These are phyloP conservation scores for Ascidia mentula DNA, from an alignment of 23 tunicate species.

Conservation along the genomic window DNA sequence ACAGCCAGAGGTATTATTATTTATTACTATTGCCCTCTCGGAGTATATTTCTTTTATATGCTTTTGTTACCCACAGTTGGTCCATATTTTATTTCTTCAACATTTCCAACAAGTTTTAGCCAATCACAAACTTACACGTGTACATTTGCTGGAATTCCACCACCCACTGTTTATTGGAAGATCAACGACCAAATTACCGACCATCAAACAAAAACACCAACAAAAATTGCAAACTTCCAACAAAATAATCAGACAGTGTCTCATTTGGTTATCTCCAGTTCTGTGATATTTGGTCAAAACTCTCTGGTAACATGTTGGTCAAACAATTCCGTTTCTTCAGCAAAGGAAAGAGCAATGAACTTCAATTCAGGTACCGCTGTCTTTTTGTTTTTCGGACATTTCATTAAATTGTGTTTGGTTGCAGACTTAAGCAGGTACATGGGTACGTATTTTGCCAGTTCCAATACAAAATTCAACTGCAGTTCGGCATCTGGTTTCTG, in stretches of 20 bases:
- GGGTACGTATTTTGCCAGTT: background rate
- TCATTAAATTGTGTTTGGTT: too few relatives aligned
- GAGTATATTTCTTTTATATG: too few relatives aligned
- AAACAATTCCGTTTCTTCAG: background rate
- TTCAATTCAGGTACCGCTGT: too few relatives aligned
- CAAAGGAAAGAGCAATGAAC: background rate
- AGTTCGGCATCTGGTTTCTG: background rate
- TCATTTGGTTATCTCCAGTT: background rate
- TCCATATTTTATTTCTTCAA: background rate
- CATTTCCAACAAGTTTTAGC: background rate
- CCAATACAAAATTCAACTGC: background rate
- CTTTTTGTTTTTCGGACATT: too few relatives aligned
- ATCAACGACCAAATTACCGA: background rate
- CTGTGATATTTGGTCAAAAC: background rate
- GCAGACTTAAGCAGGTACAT: background rate
- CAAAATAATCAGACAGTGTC: background rate
- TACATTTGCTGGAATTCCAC: background rate
- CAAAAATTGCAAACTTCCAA: background rate
- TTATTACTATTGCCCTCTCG: too few relatives aligned
- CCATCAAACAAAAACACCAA: background rate
- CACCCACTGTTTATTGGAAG: background rate
- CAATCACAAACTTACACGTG: conserved; percentile 1
- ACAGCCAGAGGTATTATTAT: too few relatives aligned
- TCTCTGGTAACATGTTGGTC: background rate
- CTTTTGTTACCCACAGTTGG: too few relatives aligned